phyloP scores from a whole-genome alignment of 2,888 invertebrate genomes.

The Drosophila anceps region DNA sequence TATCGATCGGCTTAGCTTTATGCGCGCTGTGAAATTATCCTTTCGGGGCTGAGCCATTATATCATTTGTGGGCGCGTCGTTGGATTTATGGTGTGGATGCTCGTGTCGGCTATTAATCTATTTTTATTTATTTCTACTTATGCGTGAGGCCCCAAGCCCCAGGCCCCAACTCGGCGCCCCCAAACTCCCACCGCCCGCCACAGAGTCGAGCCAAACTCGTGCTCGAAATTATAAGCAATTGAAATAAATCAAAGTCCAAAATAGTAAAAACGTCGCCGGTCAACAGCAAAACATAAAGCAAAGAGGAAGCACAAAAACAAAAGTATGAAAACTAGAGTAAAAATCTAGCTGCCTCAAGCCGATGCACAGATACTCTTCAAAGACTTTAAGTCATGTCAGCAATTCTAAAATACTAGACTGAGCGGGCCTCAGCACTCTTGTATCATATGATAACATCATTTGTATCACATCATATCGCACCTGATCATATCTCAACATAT shows the following conservation, averaged over 20 bases:
- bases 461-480: too few relatives aligned
- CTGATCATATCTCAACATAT: too few relatives aligned
- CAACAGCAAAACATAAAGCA: conserved; percentile 1
- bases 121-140: conserved; percentile 78
- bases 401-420: neutral
- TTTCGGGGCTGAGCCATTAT: conserved; percentile 44
- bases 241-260: conserved; percentile 77
- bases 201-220: conserved; percentile 43
- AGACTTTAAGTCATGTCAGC: neutral
- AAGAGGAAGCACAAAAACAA: conserved; percentile 5
- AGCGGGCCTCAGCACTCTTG: neutral
- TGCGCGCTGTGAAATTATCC: conserved; percentile 29
- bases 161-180: neutral
- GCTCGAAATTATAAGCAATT: conserved; percentile 78
- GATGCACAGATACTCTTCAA: conserved; percentile 26
- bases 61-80: conserved; percentile 60
- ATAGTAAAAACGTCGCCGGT: conserved; percentile 60
- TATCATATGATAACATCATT: neutral
- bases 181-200: neutral
- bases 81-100: conserved; percentile 68
- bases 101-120: conserved; percentile 73
- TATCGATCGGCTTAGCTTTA: conserved; percentile 26
- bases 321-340: neutral
- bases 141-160: conserved; percentile 33
- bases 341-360: neutral